Evolutionary conservation across 2,888 invertebrate species (phyloP), one percentile per base, ranked within the genome.

Genomic region (Zaprionus lineosus): DNA sequence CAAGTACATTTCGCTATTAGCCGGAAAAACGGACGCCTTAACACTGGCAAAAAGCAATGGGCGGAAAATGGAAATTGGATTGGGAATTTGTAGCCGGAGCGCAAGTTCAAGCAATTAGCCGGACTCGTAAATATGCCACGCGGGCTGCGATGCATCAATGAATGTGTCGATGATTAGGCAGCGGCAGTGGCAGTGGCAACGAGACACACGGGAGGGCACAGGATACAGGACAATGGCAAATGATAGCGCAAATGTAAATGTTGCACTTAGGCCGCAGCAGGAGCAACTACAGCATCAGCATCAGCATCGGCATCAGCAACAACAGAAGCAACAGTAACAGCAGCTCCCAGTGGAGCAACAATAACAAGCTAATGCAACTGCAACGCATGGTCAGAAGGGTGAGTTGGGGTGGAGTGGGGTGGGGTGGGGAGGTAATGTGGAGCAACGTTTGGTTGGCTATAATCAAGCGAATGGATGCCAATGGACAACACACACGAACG

Each of bases 131-230:
- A 77, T 78, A 75, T 66, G 76, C 64, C 79, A 72, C 53, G 56
- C 37, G 60, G 60, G 61, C 51, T 53, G 34, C 41, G 39, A 71
- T 77, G 82, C 71, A 77, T 82, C 82, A 82, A 77, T 79, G 71
- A 66, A 77, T 79, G 81, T 84, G 82, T 74, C 79, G 82, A 84
- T 79, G 84, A 84, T 84, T 77, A 82, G 81, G 66, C 66, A 59
- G 37, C 7, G 11, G 15, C 29, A 28, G 33, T 11, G 8, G 16
- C 34, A 34, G 14, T 14, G 1, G 15, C 44, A 37, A 14, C 14
- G 9, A 29, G 16, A 34, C 29, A 31, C 36, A 33, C 53, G 34
- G n/a, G n/a, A n/a, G n/a, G n/a, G 39, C 37, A 53, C 16, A 34
- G 67, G 52, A 59, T 31, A 8, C 34, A 37, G 59, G 43, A 66